Base-by-base conservation (phyloP, 1,140 invertebrate genomes). In the Phymastichus coffea region DNA sequence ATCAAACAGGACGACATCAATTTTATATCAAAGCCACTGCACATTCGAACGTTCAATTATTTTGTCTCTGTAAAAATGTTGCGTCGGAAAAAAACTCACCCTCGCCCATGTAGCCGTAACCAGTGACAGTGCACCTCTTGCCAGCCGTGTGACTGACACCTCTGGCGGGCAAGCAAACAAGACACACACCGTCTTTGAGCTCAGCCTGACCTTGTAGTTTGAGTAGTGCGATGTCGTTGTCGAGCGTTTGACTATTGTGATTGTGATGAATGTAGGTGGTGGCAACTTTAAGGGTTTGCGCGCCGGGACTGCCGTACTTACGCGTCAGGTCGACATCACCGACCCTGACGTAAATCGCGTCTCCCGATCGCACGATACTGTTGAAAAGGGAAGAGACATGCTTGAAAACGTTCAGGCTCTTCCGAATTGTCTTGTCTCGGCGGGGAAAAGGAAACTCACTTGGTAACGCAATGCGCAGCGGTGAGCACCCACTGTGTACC, bases 251-350 rank as follows among this genome's bases (percentile, higher is more conserved):
- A 62, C 91, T 94, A 75, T 98, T 96, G 80, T 97, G 95, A 77
- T 97, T 95, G 67, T 96, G 94, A 74, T 98, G 95, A 43, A 97
- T 96, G 74, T 97, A 97, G 0, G 94, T 96, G 14, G 92, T 95
- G 20, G 90, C 90, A 4, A 96, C 92, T 17, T 91, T 80, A 14
- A 94, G 80, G 0, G 93, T 95, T 78, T 95, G 93, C 0, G 93
- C 93, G 2, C 90, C 90, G 0, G 91, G 90, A 63, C 89, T 93
- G 14, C 91, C 91, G 66, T 92, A 92, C 70, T 92, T 92, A 10
- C 88, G 78, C 1, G 92, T 93, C 54, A 97, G 76, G 78, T 98
- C 93, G 70, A 96, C 93, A 72, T 97, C 95, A 0, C 95, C 95
- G 0, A 96, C 92, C 25, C 94, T 84, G 3, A 97, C 92, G 70